Conservation (phyloP, 2,888 invertebrate species). For the Phoronis australis region DNA sequence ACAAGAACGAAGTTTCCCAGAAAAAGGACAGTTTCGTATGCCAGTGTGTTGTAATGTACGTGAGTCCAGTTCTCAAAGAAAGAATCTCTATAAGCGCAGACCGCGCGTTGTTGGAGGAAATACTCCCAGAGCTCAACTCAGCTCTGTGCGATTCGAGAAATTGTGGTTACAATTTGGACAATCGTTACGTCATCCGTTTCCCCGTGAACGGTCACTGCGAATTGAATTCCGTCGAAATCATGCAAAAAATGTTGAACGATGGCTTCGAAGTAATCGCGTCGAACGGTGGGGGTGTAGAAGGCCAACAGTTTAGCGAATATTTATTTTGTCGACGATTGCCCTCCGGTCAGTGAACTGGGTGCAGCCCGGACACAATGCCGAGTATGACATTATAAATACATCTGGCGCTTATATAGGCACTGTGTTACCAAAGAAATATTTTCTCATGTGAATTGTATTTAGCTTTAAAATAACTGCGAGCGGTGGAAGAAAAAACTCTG, state of each 20-base stretch:
- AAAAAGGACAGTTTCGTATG: slow-evolving; percentile 50
- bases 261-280: slow-evolving; percentile 76
- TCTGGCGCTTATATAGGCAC: too few relatives aligned
- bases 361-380: too few relatives aligned
- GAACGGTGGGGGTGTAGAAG: slow-evolving; percentile 81
- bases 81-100: slow-evolving; percentile 77
- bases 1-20: slow-evolving; percentile 2
- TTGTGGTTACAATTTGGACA: slow-evolving; percentile 76
- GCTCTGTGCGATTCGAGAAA: slow-evolving; percentile 71
- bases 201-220: slow-evolving; percentile 85
- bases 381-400: too few relatives aligned
- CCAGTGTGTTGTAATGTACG: slow-evolving; percentile 75
- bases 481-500: too few relatives aligned
- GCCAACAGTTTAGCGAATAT: slow-evolving; percentile 85
- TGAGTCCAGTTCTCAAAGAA: slow-evolving; percentile 76
- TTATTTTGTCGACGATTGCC: slow-evolving; percentile 56
- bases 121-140: slow-evolving; percentile 60
- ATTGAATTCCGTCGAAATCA: slow-evolving; percentile 81
- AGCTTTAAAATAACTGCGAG: too few relatives aligned
- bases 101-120: slow-evolving; percentile 63
- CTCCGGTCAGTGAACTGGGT: background rate
- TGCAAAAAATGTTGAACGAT: slow-evolving; percentile 72
- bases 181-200: slow-evolving; percentile 76
- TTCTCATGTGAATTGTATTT: too few relatives aligned
- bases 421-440: too few relatives aligned